Percentiles rank a stretch among this genome's conserved stretches.
Evolutionary conservation across 2,797 vertebrate genomes (phyloP).

Genomic region (Cossypha polioptera): DNA sequence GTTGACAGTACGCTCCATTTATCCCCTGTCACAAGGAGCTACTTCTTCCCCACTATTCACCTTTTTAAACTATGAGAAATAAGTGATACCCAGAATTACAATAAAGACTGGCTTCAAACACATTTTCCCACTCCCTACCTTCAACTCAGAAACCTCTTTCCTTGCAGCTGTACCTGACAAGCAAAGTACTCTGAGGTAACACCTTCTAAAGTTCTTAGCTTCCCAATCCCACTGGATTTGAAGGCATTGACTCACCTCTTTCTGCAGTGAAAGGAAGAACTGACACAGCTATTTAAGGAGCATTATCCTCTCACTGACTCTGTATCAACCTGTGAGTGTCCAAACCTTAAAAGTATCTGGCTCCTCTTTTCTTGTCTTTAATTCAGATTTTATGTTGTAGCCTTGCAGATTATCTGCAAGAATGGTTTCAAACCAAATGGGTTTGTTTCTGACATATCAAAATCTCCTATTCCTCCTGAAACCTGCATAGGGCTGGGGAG

Average conservation of each 20-base stretch:
- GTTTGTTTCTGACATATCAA: background rate
- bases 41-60: background rate
- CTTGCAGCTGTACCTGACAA: background rate
- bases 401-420: background rate
- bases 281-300: background rate
- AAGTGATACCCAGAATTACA: background rate
- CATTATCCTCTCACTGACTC: background rate
- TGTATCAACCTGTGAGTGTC: background rate
- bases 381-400: background rate
- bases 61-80: accelerated
- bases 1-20: background rate
- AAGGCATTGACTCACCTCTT: background rate
- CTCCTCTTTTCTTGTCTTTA: background rate
- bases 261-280: background rate
- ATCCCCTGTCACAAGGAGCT: background rate
- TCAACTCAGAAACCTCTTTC: background rate
- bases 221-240: background rate
- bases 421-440: background rate
- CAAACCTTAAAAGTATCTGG: background rate
- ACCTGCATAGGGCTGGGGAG: background rate
- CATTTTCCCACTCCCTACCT: background rate
- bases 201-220: background rate
- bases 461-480: background rate
- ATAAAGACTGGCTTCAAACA: background rate
- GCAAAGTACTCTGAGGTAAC: background rate